Evolutionary conservation across 2,888 invertebrate genomes (phyloP), one percentile per base, ranked within the genome.

Genomic region (Adela reaumurella): DNA sequence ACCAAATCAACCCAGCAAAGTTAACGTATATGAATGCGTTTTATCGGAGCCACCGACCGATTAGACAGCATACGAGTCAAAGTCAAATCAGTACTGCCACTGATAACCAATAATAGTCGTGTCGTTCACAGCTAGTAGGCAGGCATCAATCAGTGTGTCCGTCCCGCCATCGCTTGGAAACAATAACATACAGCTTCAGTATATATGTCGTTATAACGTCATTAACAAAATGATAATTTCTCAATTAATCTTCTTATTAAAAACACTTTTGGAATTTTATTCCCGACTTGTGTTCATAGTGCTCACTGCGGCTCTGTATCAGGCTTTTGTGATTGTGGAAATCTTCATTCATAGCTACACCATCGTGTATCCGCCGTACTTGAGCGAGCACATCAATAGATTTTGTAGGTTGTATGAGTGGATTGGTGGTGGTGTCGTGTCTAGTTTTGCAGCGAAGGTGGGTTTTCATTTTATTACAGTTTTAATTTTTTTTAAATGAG

Each of bases 331-430:
- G 50, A 55, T 74, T 8, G 65, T 62, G 6, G 77, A 78, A 63
- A 64, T 77, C 56, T 65, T 74, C 46, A 50, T 76, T 14, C 73
- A 77, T 50, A 72, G 68, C 55, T 72, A 66, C 43, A 62, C 67
- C 50, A 57, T 64, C 28, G 61, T 74, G 54, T 77, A 73, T 49
- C 74, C 74, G 0, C 68, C 70, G 17, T 67, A 64, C 55, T 58
- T 77, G 46, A 61, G 65, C 1, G 64, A 65, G 18, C 57, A 63
- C 5, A 52, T 70, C 3, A 51, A 52, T 2, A 56, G 48, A 29
- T 48, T 62, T 2, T 58, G 64, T 24, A 54, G 52, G 51, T 49
- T 54, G 35, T 53, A 63, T 8, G 51, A 57, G 0, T 47, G 51
- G 28, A 53, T 66, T 1, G 50, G 54, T 2, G 51, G 48, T 41